A percentile compares a stretch with the other conserved stretches of the same genome.
Conservation (phyloP, 2,888 invertebrate species). For the Limnephilus lunatus region DNA sequence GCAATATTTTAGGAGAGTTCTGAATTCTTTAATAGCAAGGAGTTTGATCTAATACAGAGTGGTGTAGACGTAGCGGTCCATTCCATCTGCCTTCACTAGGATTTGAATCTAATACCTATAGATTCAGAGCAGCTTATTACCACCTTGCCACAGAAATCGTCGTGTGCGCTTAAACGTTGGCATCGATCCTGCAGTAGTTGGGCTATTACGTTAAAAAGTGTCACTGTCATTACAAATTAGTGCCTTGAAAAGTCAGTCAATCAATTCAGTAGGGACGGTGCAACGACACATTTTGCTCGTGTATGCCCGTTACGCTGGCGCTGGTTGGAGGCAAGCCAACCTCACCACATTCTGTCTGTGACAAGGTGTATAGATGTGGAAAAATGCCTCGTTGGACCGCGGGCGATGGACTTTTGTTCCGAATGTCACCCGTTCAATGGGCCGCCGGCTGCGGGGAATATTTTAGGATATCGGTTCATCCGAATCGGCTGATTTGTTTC, state of each 20-base stretch:
- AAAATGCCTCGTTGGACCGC: slow-evolving; percentile 5
- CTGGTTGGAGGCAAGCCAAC: slow-evolving; percentile 40
- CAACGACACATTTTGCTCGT: slow-evolving; percentile 17
- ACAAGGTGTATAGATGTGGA: slow-evolving; percentile 49
- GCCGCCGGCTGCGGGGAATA: slow-evolving; percentile 12
- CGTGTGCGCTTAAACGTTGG: not conserved
- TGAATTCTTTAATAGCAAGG: not conserved
- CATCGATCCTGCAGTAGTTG: not conserved
- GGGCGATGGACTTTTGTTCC: slow-evolving; percentile 40
- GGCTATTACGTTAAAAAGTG: slow-evolving; percentile 5
- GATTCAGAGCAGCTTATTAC: not conserved
- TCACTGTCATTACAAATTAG: slow-evolving; percentile 23
- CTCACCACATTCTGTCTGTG: slow-evolving; percentile 27
- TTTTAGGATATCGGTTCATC: slow-evolving; percentile 4
- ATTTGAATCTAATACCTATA: not conserved
- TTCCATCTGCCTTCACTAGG: not conserved
- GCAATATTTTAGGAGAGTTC: too few species aligned
- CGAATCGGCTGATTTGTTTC: not conserved
- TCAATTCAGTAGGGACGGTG: slow-evolving; percentile 2
- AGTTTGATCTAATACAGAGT: not conserved
- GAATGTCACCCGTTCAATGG: slow-evolving; percentile 45
- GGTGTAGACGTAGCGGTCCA: not conserved
- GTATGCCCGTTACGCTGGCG: slow-evolving; percentile 23
- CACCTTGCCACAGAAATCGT: not conserved
- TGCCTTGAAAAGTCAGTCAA: slow-evolving; percentile 33